These are phyloP conservation scores for Chroicocephalus ridibundus DNA, from an alignment of 2,113 vertebrate species.

Conservation along the genomic window DNA sequence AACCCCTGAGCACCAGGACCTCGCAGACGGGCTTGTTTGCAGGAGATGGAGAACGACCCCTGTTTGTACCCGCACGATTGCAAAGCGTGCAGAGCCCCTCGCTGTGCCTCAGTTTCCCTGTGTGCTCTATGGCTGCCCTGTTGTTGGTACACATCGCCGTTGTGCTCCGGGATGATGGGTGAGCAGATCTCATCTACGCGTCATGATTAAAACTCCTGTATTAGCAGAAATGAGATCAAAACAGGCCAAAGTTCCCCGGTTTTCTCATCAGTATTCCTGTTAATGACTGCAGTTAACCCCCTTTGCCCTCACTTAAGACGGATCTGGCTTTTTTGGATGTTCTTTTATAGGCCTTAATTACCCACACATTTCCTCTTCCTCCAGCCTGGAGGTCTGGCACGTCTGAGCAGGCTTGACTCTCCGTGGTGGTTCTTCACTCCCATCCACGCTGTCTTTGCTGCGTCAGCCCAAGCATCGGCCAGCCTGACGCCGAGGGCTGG, in stretches of 20 bases:
- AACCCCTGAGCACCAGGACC: neutral
- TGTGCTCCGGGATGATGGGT: neutral
- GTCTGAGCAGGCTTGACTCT: neutral
- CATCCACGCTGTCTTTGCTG: neutral
- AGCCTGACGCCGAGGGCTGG: neutral
- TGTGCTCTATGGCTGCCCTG: neutral
- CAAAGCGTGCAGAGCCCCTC: neutral
- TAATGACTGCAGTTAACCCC: neutral
- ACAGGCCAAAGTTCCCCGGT: neutral
- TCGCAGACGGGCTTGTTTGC: neutral
- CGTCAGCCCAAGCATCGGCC: neutral
- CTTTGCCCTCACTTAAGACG: neutral
- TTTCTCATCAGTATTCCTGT: neutral
- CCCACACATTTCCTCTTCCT: neutral
- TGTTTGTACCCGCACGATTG: neutral
- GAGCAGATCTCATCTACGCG: neutral
- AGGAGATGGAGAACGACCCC: neutral
- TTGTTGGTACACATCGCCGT: neutral
- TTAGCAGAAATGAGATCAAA: neutral
- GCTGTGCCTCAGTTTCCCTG: neutral
- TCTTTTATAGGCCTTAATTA: slow-evolving; percentile 6
- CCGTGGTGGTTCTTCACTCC: neutral
- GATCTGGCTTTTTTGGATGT: neutral
- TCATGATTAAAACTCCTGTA: neutral
- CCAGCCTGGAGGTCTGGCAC: neutral